These are phyloP conservation scores for Eolophus roseicapilla DNA, from an alignment of 2,113 vertebrate genomes.

Conservation along the genomic window DNA sequence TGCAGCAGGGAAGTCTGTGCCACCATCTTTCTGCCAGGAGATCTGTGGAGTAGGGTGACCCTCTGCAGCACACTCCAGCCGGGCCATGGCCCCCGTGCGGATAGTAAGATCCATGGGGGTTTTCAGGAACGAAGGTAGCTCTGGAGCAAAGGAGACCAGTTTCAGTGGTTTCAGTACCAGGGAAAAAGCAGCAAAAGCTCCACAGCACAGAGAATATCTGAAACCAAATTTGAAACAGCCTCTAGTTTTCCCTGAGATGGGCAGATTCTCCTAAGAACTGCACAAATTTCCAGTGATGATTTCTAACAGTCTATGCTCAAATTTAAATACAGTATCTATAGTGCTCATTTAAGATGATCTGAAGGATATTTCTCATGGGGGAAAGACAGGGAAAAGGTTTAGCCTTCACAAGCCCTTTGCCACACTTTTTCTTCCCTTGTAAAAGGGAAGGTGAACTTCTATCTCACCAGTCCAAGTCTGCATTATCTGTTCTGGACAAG, in stretches of 20 bases:
- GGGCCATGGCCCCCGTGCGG: slow-evolving; percentile 80
- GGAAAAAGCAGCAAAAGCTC: not conserved
- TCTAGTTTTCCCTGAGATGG: not conserved
- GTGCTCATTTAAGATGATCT: not conserved
- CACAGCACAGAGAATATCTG: not conserved
- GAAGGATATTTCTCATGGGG: not conserved
- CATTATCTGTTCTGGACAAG: not conserved
- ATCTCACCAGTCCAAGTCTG: not conserved
- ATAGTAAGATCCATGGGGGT: slow-evolving; percentile 84
- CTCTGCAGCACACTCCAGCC: slow-evolving; percentile 82
- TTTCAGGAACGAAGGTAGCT: slow-evolving; percentile 84
- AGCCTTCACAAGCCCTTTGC: not conserved
- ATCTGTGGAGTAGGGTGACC: slow-evolving; percentile 82
- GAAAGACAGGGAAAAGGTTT: not conserved
- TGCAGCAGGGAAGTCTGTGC: slow-evolving; percentile 84
- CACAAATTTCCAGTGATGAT: not conserved
- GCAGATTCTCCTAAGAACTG: not conserved
- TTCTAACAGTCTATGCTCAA: not conserved
- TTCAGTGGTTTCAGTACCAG: not conserved
- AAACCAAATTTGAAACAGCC: not conserved
- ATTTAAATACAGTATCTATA: not conserved
- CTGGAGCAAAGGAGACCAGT: slow-evolving; percentile 49
- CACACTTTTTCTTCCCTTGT: not conserved
- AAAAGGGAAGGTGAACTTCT: not conserved
- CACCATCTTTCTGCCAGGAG: slow-evolving; percentile 86